Evolutionary conservation across 2,113 vertebrate species (phyloP).

Genomic region (Ammodytes marinus): DNA sequence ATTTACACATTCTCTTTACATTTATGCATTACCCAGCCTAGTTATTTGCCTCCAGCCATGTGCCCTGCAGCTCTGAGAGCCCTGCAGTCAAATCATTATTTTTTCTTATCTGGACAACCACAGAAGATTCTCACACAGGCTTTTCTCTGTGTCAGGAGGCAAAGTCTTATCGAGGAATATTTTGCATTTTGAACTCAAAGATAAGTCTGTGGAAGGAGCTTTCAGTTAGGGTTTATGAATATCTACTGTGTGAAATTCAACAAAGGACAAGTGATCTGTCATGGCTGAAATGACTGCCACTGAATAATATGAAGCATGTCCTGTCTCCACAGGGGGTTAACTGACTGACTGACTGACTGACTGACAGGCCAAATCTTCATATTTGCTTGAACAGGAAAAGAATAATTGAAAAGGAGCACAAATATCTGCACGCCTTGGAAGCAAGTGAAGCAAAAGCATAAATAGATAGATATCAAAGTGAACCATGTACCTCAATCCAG

Average conservation of each 20-base stretch:
- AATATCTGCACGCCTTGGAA: background rate
- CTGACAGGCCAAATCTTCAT: background rate
- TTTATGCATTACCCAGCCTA: constrained; percentile 5
- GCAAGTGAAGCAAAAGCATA: background rate
- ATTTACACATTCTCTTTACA: background rate
- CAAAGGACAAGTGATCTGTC: background rate
- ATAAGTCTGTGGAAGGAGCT: constrained; percentile 12
- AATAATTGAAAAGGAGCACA: background rate
- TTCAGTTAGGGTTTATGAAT: background rate
- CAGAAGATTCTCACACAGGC: constrained; percentile 1
- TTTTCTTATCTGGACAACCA: constrained; percentile 22
- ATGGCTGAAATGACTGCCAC: background rate
- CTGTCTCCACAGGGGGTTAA: background rate
- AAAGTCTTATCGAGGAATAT: constrained; percentile 26
- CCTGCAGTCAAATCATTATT: constrained; percentile 54
- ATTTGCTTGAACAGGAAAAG: background rate
- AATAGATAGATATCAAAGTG: background rate
- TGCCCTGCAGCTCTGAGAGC: constrained; percentile 16
- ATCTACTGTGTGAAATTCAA: background rate
- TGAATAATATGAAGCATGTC: background rate
- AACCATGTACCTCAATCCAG: constrained; percentile 91
- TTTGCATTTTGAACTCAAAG: constrained; percentile 46
- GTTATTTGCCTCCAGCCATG: constrained; percentile 21
- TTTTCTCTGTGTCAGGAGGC: background rate
- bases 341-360: background rate